Evolutionary conservation across 2,113 vertebrate species (phyloP), one percentile per base, ranked within the genome.

Genomic region (Bubo blakistoni): DNA sequence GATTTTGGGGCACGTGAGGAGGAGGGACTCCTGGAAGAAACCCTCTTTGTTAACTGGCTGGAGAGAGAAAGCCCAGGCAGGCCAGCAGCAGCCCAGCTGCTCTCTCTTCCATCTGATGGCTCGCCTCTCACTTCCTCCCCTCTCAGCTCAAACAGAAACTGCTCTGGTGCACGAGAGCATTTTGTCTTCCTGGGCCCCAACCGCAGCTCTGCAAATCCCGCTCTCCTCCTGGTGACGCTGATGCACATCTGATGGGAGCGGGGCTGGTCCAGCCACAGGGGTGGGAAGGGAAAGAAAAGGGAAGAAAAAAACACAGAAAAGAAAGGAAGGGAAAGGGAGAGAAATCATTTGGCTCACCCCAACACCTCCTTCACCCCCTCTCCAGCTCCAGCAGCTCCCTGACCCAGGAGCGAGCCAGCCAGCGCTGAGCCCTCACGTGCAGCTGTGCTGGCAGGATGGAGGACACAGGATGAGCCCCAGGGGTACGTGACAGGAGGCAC

Each of bases 391-490:
- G n/a, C 11, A 13, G 32, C 32, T 72, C 46, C n/a, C 44, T 58
- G 61, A 67, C 47, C 20, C 0, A 0, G 52, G 34, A 66, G 24
- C 3, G 2, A 30, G 34, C 26, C 58, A 52, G 40, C 38, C n/a
- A 9, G 40, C 0, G 0, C 74, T 20, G 66, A 90, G 38, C 49
- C 44, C 65, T 36, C 1, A 0, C 16, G 40, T 20, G 46, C 3
- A 0, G 15, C 66, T 38, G 55, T 2, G 3, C 13, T 12, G 46
- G 10, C 1, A 11, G 82, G 70, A 63, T 10, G 16, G 29, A 59
- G 19, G 21, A 22, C 1, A 3, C 2, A 17, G 15, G 19, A n/a
- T 13, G 47, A 3, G 2, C 13, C 36, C 22, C 55, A 34, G 46
- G 62, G 36, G 5, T 34, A 32, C 32, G 52, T 1, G 12, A 55